Conservation (phyloP, 2,113 vertebrate species). For the Martes martes region DNA sequence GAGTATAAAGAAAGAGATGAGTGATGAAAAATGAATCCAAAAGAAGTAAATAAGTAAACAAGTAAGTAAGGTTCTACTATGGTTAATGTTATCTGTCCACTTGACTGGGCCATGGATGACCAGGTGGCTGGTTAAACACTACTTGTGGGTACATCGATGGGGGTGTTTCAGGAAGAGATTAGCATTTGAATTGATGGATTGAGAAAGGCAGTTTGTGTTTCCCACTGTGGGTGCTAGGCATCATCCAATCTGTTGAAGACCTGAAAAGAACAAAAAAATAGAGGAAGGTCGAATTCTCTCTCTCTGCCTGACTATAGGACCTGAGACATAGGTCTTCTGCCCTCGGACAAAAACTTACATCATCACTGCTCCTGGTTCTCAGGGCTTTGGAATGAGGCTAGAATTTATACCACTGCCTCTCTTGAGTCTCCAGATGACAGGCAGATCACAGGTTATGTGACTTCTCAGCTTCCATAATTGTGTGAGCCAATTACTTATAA, state of each 20-base stretch:
- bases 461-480: not conserved
- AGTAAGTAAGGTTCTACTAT: not conserved
- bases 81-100: not conserved
- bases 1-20: not conserved
- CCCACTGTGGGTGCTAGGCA: not conserved
- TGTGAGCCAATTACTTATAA: not conserved
- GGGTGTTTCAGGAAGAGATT: not conserved
- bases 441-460: not conserved
- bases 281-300: not conserved
- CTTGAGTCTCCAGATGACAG: not conserved
- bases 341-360: not conserved
- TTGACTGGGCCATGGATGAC: not conserved
- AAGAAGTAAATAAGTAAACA: not conserved
- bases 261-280: not conserved
- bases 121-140: not conserved
- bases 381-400: not conserved
- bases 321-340: not conserved
- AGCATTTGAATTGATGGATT: not conserved
- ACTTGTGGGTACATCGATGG: not conserved
- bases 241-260: not conserved
- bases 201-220: not conserved
- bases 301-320: not conserved
- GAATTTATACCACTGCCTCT: not conserved
- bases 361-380: not conserved
- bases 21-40: not conserved